Evolutionary conservation across 2,113 vertebrate species (phyloP).

Genomic region (Nothoprocta pentlandii): DNA sequence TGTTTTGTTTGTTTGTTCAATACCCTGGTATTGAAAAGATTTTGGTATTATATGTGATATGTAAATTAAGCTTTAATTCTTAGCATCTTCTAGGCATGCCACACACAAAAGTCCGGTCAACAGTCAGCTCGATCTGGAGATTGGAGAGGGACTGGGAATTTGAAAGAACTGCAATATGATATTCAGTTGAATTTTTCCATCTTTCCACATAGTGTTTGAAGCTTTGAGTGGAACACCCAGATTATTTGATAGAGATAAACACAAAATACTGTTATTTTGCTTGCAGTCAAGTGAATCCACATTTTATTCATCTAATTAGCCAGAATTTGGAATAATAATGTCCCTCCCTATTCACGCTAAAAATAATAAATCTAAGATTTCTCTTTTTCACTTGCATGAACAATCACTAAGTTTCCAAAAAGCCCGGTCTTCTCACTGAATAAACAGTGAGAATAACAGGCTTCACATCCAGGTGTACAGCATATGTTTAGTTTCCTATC

Average conservation of each 20-base stretch:
- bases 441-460: background rate
- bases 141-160: background rate
- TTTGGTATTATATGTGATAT: background rate
- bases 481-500: background rate
- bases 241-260: accelerated
- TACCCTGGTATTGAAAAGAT: background rate
- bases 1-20: background rate
- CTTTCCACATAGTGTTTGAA: background rate
- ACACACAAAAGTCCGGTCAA: background rate
- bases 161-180: background rate
- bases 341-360: background rate
- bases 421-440: accelerated
- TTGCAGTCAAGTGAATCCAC: background rate
- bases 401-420: background rate
- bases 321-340: accelerated
- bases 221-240: background rate
- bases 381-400: background rate
- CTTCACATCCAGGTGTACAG: background rate
- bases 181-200: background rate
- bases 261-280: background rate
- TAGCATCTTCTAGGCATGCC: background rate
- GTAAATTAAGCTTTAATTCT: background rate
- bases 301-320: background rate
- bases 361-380: background rate
- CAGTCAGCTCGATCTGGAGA: background rate